Evolutionary conservation across 2,113 vertebrate species (phyloP).

Genomic region (Ia io): DNA sequence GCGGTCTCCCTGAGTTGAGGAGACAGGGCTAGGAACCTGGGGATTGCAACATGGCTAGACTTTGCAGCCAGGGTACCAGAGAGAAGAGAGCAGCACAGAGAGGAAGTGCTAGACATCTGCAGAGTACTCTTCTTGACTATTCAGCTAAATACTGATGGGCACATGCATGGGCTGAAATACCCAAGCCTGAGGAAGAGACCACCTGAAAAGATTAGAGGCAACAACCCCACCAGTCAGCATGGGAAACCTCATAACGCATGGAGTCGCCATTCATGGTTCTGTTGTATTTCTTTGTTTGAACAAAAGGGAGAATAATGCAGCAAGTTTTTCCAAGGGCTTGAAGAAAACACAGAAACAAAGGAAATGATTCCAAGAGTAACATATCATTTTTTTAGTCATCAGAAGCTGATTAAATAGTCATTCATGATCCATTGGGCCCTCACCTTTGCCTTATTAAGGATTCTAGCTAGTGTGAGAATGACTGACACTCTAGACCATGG

Average conservation of each 20-base stretch:
- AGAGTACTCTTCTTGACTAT: not conserved
- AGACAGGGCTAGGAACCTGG: not conserved
- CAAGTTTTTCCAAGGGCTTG: not conserved
- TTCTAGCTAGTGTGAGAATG: not conserved
- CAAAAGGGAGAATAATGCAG: not conserved
- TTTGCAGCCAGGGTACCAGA: not conserved
- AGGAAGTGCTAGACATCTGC: not conserved
- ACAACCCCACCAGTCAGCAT: not conserved
- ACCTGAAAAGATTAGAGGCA: not conserved
- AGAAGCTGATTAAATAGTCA: not conserved
- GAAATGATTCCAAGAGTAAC: conserved; percentile 1
- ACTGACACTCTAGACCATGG: not conserved
- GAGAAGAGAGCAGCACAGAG: not conserved
- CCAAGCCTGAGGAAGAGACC: not conserved
- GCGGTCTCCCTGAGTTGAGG: not conserved
- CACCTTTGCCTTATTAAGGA: not conserved
- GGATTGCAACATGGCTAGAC: not conserved
- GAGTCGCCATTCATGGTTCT: not conserved
- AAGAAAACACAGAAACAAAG: not conserved
- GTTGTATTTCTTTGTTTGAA: conserved; percentile 13
- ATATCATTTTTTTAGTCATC: not conserved
- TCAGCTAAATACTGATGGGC: not conserved
- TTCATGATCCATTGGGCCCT: not conserved
- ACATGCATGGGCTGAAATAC: not conserved
- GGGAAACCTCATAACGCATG: not conserved